phyloP scores from a whole-genome alignment of 1,140 invertebrate genomes.

The Pachypeltis micranthus region DNA sequence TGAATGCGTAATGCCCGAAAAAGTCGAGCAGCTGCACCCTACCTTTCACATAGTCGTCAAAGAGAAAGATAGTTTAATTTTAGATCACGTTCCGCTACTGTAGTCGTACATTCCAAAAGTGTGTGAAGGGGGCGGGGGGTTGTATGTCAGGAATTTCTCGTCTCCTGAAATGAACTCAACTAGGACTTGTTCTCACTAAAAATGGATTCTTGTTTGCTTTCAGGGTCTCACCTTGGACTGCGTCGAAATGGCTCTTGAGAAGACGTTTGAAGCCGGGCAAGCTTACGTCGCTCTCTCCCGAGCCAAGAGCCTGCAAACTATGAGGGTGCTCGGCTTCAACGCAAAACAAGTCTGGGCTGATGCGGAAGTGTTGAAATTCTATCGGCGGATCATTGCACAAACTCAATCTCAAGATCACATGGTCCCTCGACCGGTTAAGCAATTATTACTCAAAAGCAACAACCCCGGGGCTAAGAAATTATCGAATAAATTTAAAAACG shows the following conservation, averaged over 20 bases:
- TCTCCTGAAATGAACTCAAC: too few relatives aligned
- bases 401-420: neutral
- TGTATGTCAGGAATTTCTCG: too few relatives aligned
- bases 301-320: slow-evolving; percentile 69
- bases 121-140: too few relatives aligned
- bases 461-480: neutral
- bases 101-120: too few relatives aligned
- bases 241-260: slow-evolving; percentile 82
- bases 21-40: too few relatives aligned
- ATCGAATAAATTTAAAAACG: neutral
- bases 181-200: too few relatives aligned
- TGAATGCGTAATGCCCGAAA: too few relatives aligned
- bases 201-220: too few relatives aligned
- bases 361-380: slow-evolving; percentile 73
- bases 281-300: slow-evolving; percentile 90
- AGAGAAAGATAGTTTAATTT: too few relatives aligned
- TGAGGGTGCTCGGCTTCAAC: slow-evolving; percentile 81
- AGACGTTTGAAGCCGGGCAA: slow-evolving; percentile 89
- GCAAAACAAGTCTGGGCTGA: slow-evolving; percentile 78
- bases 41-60: too few relatives aligned
- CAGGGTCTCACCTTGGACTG: slow-evolving; percentile 88
- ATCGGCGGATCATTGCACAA: slow-evolving; percentile 39
- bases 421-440: neutral
- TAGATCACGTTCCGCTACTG: too few relatives aligned
- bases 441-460: neutral